Evolutionary conservation across 2,113 vertebrate genomes (phyloP).

Genomic region (Carassius gibelio): DNA sequence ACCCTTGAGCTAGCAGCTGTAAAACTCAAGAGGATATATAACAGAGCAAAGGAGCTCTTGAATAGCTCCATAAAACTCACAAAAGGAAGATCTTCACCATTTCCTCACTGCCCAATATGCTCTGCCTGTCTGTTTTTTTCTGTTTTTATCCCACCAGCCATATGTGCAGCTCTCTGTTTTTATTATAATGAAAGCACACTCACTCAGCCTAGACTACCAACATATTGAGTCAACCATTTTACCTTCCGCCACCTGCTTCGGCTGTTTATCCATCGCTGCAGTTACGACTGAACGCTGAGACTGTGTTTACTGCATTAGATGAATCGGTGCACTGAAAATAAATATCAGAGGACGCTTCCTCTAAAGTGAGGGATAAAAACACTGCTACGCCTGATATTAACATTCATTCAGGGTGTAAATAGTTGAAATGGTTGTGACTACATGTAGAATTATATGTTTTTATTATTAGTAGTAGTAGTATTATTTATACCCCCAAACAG

Average conservation of each 20-base stretch:
- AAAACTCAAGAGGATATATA: slow-evolving; percentile 71
- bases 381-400: neutral
- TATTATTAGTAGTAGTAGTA: too few species aligned
- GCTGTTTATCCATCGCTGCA: neutral
- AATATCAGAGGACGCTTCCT: neutral
- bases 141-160: slow-evolving; percentile 4
- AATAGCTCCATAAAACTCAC: slow-evolving; percentile 66
- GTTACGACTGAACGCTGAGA: neutral
- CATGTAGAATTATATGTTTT: too few species aligned
- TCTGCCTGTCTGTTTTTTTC: slow-evolving; percentile 50
- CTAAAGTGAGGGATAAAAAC: neutral
- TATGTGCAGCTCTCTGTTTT: slow-evolving; percentile 35
- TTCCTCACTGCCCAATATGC: slow-evolving; percentile 56
- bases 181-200: slow-evolving; percentile 25
- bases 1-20: slow-evolving; percentile 61
- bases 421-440: neutral
- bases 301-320: neutral
- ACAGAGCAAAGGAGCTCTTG: slow-evolving; percentile 62
- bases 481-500: too few species aligned
- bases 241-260: slow-evolving; percentile 1
- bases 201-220: neutral
- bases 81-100: slow-evolving; percentile 63
- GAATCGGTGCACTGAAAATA: neutral
- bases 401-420: neutral
- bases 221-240: slow-evolving; percentile 16